A percentile compares a stretch with the other conserved stretches of the same genome.
Evolutionary conservation across 2,797 vertebrate genomes (phyloP).

Genomic region (Poeciliopsis turneri): DNA sequence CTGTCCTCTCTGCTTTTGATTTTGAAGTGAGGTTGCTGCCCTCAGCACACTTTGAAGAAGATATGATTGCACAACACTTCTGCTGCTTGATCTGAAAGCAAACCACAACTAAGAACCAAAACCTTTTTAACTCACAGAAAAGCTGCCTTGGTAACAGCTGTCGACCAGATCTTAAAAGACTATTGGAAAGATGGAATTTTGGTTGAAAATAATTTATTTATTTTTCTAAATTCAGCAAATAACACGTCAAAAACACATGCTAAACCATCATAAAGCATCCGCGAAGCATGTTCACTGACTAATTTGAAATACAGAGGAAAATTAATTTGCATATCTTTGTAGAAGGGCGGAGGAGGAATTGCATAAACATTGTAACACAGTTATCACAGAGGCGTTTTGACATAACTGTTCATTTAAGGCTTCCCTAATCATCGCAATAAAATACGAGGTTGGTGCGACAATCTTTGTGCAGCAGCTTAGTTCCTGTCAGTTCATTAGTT

Average conservation of each 20-base stretch:
- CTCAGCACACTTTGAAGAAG: not conserved
- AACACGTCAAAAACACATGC: conserved; percentile 46
- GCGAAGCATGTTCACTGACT: conserved; percentile 1
- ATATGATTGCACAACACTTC: not conserved
- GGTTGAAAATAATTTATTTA: conserved; percentile 61
- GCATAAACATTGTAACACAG: conserved; percentile 6
- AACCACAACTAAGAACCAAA: no score
- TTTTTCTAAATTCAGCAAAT: conserved; percentile 49
- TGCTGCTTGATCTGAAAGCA: not conserved
- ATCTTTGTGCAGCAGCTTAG: not conserved
- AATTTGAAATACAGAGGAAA: conserved; percentile 15
- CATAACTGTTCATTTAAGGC: conserved; percentile 26
- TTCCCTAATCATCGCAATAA: conserved; percentile 2
- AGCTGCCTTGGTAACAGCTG: not conserved
- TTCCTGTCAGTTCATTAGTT: not conserved
- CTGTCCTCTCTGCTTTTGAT: not conserved
- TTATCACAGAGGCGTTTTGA: conserved; percentile 17
- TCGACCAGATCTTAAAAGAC: not conserved
- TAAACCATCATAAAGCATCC: conserved; percentile 24
- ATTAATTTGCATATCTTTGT: conserved; percentile 40
- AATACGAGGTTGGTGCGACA: not conserved
- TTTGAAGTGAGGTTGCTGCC: not conserved
- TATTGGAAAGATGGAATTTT: not conserved
- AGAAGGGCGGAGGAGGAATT: not conserved
- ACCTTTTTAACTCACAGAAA: no score